Percentiles rank a stretch among this genome's conserved stretches.
phyloP scores from a whole-genome alignment of 2,888 invertebrate genomes.

The Falcaria lacertinaria region DNA sequence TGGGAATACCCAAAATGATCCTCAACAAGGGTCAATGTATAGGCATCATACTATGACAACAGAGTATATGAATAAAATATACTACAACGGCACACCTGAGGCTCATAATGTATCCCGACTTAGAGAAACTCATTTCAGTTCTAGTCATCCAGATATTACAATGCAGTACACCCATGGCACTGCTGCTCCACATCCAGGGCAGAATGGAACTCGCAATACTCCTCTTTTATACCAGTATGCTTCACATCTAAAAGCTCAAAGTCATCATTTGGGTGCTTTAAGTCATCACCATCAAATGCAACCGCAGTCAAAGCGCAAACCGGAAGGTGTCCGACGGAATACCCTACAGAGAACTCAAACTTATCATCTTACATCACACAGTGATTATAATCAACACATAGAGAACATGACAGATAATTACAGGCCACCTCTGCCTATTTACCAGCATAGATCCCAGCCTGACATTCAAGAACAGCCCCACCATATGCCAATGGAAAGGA shows the following conservation, averaged over 20 bases:
- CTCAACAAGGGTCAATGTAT: slow-evolving; percentile 46
- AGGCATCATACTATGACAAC: slow-evolving; percentile 69
- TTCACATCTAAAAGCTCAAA: slow-evolving; percentile 71
- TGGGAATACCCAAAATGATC: slow-evolving; percentile 55
- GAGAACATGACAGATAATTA: slow-evolving; percentile 60
- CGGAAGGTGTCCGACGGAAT: slow-evolving; percentile 59
- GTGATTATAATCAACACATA: slow-evolving; percentile 71
- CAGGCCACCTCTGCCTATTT: slow-evolving; percentile 45
- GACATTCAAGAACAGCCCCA: slow-evolving; percentile 63
- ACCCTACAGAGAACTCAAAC: slow-evolving; percentile 73
- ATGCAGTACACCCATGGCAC: slow-evolving; percentile 57
- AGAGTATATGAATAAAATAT: slow-evolving; percentile 70
- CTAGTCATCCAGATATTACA: slow-evolving; percentile 74
- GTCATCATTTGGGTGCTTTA: slow-evolving; percentile 61
- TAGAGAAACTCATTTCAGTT: slow-evolving; percentile 73
- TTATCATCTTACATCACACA: slow-evolving; percentile 72
- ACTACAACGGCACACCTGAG: slow-evolving; percentile 58
- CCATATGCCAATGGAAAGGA: slow-evolving; percentile 50
- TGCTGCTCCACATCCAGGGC: slow-evolving; percentile 44
- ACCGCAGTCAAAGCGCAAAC: slow-evolving; percentile 50
- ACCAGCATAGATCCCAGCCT: slow-evolving; percentile 66
- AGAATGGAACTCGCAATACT: slow-evolving; percentile 55
- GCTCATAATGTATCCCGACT: slow-evolving; percentile 62
- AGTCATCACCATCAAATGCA: slow-evolving; percentile 61
- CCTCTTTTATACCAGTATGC: slow-evolving; percentile 75